Evolutionary conservation across 2,113 vertebrate species (phyloP), one percentile per base, ranked within the genome.

Genomic region (Myrmecophaga tridactyla): DNA sequence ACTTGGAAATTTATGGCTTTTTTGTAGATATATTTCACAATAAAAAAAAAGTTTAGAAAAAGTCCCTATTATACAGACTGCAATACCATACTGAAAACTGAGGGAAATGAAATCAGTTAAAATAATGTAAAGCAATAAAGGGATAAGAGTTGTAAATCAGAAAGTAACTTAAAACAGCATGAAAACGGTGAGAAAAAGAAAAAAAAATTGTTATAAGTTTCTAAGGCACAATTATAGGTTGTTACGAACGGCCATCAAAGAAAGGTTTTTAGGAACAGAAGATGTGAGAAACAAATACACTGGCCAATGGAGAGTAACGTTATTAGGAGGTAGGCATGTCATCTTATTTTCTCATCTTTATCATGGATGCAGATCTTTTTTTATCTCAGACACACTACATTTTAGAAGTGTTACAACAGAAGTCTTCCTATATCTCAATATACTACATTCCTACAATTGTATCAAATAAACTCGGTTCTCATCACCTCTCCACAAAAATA

Each of bases 91-190:
- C 14, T 67, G 14, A 48, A 73, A 90, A 78, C 18, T 18, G 80
- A 69, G 23, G 29, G 23, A 29, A 89, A 86, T 46, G 90, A 83
- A 93, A 86, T 70, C 63, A 70, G 20, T 77, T 83, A 81, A 90
- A 90, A 76, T 41, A 51, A 60, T 51, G 78, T 31, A 43, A 39
- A 81, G 62, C 29, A 92, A 72, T 89, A 84, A 92, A 89, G 29
- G 20, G 39, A 41, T 80, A 69, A 90, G 21, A 77, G 63, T 2
- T 70, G 2, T 63, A 93, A 18, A 82, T 80, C 58, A 82, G 34
- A 94, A 95, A 86, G 63, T 43, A 89, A 18, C 65, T 95, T 70
- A 67, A 69, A 90, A 92, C 25, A 77, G 23, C 53, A 53, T 12
- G 15, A 21, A 7, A 63, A 58, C 43, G 48, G 15, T 39, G 34